A percentile compares a stretch with the other conserved stretches of the same genome.
Evolutionary conservation across 1,140 invertebrate species (phyloP).

Genomic region (Microplitis mediator): DNA sequence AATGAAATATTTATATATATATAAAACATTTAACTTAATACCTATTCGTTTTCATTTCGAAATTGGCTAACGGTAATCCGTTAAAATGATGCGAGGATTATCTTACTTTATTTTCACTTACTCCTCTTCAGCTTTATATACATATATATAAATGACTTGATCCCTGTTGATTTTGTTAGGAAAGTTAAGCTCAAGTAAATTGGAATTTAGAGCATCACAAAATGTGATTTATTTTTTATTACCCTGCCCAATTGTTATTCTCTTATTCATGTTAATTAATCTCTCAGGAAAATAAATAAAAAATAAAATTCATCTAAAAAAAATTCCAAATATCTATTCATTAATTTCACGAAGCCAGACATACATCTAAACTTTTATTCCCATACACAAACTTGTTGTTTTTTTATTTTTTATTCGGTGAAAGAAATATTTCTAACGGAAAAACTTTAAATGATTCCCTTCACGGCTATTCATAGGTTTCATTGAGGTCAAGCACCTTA

Average conservation of each 20-base stretch:
- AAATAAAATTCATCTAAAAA: no score
- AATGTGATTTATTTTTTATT: constrained; percentile 3
- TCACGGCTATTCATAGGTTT: not conserved
- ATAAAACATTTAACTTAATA: no score
- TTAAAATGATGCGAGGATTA: constrained; percentile 21
- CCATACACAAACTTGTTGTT: not conserved
- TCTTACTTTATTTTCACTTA: constrained; percentile 24
- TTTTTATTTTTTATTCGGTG: not conserved
- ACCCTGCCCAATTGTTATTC: no score
- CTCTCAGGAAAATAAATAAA: no score
- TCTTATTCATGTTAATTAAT: no score
- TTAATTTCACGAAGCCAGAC: not conserved
- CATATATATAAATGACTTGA: not conserved
- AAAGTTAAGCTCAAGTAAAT: constrained; percentile 13
- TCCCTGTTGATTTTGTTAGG: constrained; percentile 5
- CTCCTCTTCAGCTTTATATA: not conserved
- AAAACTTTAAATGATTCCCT: not conserved
- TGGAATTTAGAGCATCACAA: constrained; percentile 8
- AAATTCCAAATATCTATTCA: no score
- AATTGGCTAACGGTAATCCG: constrained; percentile 17
- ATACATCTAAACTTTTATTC: not conserved
- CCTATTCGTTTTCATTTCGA: constrained; percentile 6
- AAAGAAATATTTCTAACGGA: not conserved
- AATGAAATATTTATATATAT: not conserved
- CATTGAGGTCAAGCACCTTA: constrained; percentile 4